Evolutionary conservation across 2,113 vertebrate genomes (phyloP), one percentile per base, ranked within the genome.

Genomic region (Bos taurus): DNA sequence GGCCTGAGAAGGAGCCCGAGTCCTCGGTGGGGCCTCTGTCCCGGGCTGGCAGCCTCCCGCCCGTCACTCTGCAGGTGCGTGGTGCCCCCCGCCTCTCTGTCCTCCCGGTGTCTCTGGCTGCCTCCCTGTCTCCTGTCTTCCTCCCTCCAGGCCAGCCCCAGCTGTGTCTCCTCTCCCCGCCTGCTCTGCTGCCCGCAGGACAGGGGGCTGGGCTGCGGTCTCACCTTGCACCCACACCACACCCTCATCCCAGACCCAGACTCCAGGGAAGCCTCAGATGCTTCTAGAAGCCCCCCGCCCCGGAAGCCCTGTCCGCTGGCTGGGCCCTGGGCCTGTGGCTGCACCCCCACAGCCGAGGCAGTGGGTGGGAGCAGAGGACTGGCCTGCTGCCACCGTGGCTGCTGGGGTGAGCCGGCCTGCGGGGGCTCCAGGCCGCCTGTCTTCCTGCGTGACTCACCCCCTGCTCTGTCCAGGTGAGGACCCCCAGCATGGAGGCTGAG

Each of bases 1-100:
- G 0, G 0, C 94, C 98, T 3, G 95, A 97, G 90, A 97, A 9
- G 64, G 33, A 36, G 6, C 5, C 36, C 6, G 1, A 43, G 48
- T 40, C 60, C 0, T 89, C 2, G 6, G 95, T 19, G 0, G 28
- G 14, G n/a, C 15, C 67, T 28, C 80, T 16, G 0, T 2, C 82
- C 1, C 52, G 5, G 83, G 30, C 89, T 6, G 62, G 97, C 9
- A 36, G 67, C 26, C 52, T 98, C 57, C 94, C 36, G 0, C 94
- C 98, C 9, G 16, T 98, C 96, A 96, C 97, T 17, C 81, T 98
- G 10, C 97, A 98, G 98, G 98, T 98, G 11, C 81, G 95, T 56
- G 1, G 25, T 64, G 62, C 25, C 25, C 62, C n/a, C 4, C 3
- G 19, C 10, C 19, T 2, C 33, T 54, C 9, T 2, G 16, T 33